Percentiles rank a stretch among this genome's conserved stretches.
Conservation (phyloP, 2,797 vertebrate species). For the Thunnus albacares region DNA sequence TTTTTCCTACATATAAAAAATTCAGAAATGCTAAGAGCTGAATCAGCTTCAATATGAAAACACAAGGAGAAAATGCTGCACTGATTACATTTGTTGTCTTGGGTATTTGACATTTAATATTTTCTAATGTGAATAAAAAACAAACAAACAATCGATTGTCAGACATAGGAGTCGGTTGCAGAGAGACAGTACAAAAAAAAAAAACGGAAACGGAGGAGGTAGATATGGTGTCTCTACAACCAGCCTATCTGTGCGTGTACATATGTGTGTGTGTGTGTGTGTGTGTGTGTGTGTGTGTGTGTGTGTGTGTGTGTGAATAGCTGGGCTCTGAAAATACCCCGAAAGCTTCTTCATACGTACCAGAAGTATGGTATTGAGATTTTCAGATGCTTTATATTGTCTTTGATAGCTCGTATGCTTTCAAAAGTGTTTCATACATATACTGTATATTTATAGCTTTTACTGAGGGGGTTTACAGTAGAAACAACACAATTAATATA, state of each 20-base stretch:
- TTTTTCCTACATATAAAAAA: constrained; percentile 32
- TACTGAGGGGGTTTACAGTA: constrained; percentile 37
- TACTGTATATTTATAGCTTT: constrained; percentile 1
- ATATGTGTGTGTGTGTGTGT: constrained; percentile 4
- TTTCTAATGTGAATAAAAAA: constrained; percentile 9
- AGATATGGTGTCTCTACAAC: constrained; percentile 74
- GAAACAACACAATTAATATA: constrained; percentile 44
- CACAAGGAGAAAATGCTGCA: constrained; percentile 13
- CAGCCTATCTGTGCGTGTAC: constrained; percentile 49
- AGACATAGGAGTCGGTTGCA: constrained; percentile 45
- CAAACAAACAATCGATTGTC: background rate
- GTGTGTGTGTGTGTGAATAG: constrained; percentile 8
- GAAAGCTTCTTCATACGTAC: constrained; percentile 28
- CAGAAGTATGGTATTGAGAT: constrained; percentile 13
- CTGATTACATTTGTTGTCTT: constrained; percentile 3
- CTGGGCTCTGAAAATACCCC: constrained; percentile 27
- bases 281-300: constrained; percentile 10
- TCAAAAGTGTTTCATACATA: constrained; percentile 27
- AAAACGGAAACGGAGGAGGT: constrained; percentile 70
- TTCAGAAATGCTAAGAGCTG: constrained; percentile 33
- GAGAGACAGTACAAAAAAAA: constrained; percentile 60
- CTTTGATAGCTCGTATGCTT: constrained; percentile 1
- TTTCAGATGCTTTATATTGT: constrained; percentile 1
- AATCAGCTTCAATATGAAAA: constrained; percentile 5
- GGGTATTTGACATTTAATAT: constrained; percentile 13